These are phyloP conservation scores for Entelurus aequoreus DNA, from an alignment of 2,113 vertebrate genomes.

Conservation along the genomic window DNA sequence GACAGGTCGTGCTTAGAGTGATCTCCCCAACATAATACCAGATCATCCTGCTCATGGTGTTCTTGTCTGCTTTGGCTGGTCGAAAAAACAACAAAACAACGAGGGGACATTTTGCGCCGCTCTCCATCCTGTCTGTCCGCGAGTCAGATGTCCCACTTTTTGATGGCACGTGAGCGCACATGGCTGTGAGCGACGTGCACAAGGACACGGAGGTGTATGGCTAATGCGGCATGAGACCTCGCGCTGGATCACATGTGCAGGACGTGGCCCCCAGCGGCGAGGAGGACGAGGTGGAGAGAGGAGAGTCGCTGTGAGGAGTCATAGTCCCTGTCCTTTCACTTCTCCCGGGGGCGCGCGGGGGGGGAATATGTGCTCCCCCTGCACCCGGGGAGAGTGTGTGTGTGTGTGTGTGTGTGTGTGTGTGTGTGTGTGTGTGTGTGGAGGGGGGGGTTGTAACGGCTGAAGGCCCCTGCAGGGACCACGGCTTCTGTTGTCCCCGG, in stretches of 20 bases:
- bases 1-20: neutral
- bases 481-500: slow-evolving; percentile 55
- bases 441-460: slow-evolving; percentile 29
- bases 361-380: slow-evolving; percentile 41
- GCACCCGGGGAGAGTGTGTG: slow-evolving; percentile 39
- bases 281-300: slow-evolving; percentile 44
- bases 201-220: slow-evolving; percentile 54
- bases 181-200: slow-evolving; percentile 47
- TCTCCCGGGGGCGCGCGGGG: slow-evolving; percentile 44
- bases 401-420: slow-evolving; percentile 16
- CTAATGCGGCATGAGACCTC: slow-evolving; percentile 59
- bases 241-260: slow-evolving; percentile 63
- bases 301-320: slow-evolving; percentile 57
- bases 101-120: neutral
- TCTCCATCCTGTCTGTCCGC: slow-evolving; percentile 15
- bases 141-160: slow-evolving; percentile 54
- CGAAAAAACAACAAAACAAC: neutral
- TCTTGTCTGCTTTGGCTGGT: neutral
- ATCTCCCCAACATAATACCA: neutral
- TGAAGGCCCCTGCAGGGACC: slow-evolving; percentile 58
- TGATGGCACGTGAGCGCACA: slow-evolving; percentile 48
- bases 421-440: neutral
- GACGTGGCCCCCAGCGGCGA: slow-evolving; percentile 41
- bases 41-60: neutral
- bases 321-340: slow-evolving; percentile 47